These are phyloP conservation scores for Podarcis lilfordi DNA, from an alignment of 2,797 vertebrate species.

Conservation along the genomic window DNA sequence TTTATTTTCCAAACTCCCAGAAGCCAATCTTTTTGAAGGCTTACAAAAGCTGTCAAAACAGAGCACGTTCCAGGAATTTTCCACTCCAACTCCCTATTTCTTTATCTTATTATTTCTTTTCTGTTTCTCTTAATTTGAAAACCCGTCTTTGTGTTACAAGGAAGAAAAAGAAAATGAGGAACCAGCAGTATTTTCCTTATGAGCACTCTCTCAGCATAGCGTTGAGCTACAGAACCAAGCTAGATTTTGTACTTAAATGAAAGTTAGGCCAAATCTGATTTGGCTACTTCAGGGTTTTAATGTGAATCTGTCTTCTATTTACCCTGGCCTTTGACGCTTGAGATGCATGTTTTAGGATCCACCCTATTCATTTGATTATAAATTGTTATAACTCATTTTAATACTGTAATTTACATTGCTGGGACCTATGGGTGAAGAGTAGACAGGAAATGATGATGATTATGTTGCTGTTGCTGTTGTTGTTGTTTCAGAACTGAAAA, in stretches of 20 bases:
- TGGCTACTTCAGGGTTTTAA: neutral
- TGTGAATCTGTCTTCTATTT: no score
- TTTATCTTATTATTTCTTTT: slow-evolving; percentile 49
- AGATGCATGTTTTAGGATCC: no score
- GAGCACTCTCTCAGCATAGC: neutral
- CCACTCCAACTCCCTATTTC: slow-evolving; percentile 57
- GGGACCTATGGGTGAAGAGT: no score
- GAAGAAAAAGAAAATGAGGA: slow-evolving; percentile 3
- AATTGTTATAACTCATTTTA: no score
- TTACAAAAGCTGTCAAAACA: slow-evolving; percentile 61
- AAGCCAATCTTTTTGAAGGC: slow-evolving; percentile 58
- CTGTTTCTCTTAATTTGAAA: slow-evolving; percentile 36
- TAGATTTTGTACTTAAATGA: neutral
- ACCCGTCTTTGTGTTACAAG: slow-evolving; percentile 12
- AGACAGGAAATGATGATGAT: no score
- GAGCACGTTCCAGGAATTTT: slow-evolving; percentile 63
- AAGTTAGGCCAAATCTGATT: neutral
- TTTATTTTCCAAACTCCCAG: slow-evolving; percentile 58
- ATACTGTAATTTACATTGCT: no score
- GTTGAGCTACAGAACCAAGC: neutral
- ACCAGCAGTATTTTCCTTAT: neutral
- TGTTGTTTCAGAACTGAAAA: neutral
- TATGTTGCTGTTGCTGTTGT: no score
- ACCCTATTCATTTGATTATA: no score
- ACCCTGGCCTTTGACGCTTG: no score